Conservation (phyloP, 64 coral and sea anemone genomes). For the Astreopora myriophthalma region DNA sequence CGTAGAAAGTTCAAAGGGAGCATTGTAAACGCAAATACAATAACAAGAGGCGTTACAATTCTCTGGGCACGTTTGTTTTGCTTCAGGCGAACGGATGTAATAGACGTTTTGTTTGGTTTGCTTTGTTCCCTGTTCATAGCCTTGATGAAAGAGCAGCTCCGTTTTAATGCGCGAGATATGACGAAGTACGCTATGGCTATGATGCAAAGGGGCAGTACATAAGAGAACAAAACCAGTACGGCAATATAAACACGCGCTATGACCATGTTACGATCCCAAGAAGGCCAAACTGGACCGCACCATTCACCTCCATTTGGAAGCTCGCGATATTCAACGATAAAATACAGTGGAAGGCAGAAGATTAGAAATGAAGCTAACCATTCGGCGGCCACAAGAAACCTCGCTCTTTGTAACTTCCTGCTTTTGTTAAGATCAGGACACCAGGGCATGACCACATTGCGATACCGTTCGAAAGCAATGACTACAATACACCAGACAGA, state of each 20-base stretch:
- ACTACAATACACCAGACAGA: conserved; percentile 60
- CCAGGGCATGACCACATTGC: neutral
- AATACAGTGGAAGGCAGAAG: conserved; percentile 35
- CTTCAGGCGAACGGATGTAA: neutral
- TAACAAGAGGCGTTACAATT: conserved; percentile 5
- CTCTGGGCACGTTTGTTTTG: conserved; percentile 22
- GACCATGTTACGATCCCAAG: neutral
- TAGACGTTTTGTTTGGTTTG: neutral
- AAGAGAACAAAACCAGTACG: neutral
- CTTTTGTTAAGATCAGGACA: neutral
- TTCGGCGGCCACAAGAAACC: neutral
- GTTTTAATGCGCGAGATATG: neutral
- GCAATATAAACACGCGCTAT: neutral
- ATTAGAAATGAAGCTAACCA: conserved; percentile 39
- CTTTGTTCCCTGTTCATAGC: neutral
- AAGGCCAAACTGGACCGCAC: neutral
- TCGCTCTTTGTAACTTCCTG: neutral
- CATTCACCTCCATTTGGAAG: neutral
- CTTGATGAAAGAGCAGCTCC: conserved; percentile 11
- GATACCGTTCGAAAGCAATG: conserved; percentile 55
- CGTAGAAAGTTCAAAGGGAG: conserved; percentile 37
- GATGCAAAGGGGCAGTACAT: conserved; percentile 4
- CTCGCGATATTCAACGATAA: conserved; percentile 30
- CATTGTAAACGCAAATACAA: conserved; percentile 55
- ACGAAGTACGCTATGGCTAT: conserved; percentile 4